A percentile compares a stretch with the other conserved stretches of the same genome.
Evolutionary conservation across 2,888 invertebrate species (phyloP).

Genomic region (Hemithea aestivaria): DNA sequence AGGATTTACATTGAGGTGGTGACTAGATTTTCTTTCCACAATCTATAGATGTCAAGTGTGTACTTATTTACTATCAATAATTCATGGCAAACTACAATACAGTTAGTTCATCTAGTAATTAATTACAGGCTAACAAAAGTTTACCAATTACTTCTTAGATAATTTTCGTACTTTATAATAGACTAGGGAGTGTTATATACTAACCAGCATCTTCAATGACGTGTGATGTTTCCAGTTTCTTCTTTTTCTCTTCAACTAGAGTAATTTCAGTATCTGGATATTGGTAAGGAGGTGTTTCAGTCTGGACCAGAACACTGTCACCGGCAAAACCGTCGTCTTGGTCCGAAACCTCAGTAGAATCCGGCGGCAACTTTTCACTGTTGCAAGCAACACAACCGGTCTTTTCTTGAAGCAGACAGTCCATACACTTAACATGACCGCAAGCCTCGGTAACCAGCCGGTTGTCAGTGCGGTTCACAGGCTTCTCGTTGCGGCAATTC

Average conservation of each 20-base stretch:
- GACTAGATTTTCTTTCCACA: too few species aligned
- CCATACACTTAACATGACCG: conserved; percentile 87
- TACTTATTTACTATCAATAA: too few species aligned
- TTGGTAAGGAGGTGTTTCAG: conserved; percentile 27
- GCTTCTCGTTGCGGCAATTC: conserved; percentile 78
- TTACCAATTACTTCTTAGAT: too few species aligned
- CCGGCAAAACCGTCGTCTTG: conserved; percentile 26
- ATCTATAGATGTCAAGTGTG: too few species aligned
- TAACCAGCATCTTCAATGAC: conserved; percentile 60
- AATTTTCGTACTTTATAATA: too few species aligned
- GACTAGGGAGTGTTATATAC: too few species aligned
- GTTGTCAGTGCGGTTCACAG: conserved; percentile 76
- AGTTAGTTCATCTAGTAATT: too few species aligned
- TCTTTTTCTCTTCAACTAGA: conserved; percentile 44
- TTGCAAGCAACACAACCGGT: conserved; percentile 80
- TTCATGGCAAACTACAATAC: too few species aligned
- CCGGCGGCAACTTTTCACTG: conserved; percentile 25
- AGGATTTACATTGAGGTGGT: too few species aligned
- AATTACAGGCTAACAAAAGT: too few species aligned
- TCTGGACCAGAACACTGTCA: conserved; percentile 25
- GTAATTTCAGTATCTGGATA: conserved; percentile 21
- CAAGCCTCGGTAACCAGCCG: conserved; percentile 86
- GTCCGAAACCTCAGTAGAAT: conserved; percentile 19
- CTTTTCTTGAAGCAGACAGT: conserved; percentile 84
- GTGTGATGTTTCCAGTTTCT: conserved; percentile 61